These are phyloP conservation scores for Cheilosia soror DNA, from an alignment of 2,888 invertebrate species.

Conservation along the genomic window DNA sequence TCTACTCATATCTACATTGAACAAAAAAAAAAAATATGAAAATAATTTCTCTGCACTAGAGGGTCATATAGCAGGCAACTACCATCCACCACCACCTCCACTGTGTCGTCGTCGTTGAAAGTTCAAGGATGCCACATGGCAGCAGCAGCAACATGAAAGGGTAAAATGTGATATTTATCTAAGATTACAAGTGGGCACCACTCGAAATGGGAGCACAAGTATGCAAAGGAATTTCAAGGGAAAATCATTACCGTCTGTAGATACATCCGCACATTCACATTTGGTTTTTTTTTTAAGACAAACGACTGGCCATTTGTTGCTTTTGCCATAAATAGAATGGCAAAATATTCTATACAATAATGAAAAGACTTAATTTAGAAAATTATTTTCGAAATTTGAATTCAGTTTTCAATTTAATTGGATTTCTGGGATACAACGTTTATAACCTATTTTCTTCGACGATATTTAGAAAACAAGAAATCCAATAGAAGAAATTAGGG, in stretches of 20 bases:
- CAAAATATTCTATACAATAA: no score
- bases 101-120: conserved; percentile 46
- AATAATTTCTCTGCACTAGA: conserved; percentile 50
- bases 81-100: not conserved
- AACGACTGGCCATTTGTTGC: conserved; percentile 66
- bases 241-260: not conserved
- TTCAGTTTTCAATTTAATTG: no score
- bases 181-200: conserved; percentile 66
- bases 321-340: not conserved
- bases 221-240: conserved; percentile 20
- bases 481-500: no score
- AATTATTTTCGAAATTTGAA: no score
- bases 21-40: conserved; percentile 8
- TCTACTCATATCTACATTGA: conserved; percentile 4
- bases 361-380: no score
- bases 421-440: no score
- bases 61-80: conserved; percentile 12
- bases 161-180: conserved; percentile 72
- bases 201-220: conserved; percentile 59
- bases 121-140: conserved; percentile 69
- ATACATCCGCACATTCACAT: not conserved
- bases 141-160: conserved; percentile 66
- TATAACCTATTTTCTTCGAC: no score
- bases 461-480: no score
- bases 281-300: conserved; percentile 26